Percentiles rank a stretch among this genome's conserved stretches.
Conservation (phyloP, 2,888 invertebrate species). For the Cataglyphis cursor region DNA sequence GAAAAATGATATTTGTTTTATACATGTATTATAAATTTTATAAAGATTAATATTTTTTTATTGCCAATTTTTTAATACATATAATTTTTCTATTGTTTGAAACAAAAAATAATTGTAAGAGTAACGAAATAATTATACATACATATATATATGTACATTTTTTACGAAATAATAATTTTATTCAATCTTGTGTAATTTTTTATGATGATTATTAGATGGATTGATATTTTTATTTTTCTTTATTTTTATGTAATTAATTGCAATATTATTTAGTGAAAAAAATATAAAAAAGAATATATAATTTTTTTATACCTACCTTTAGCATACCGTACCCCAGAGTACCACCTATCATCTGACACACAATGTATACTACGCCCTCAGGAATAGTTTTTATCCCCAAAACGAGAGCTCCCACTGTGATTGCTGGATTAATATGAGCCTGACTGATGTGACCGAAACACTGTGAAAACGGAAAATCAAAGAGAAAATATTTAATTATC, state of each 20-base stretch:
- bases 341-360: slow-evolving; percentile 83
- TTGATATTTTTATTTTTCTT: not conserved
- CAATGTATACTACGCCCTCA: slow-evolving; percentile 82
- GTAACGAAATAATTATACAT: not conserved
- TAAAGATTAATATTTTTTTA: not conserved
- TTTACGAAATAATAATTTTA: not conserved
- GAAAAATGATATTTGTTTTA: not conserved
- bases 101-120: not conserved
- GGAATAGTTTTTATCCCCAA: slow-evolving; percentile 83
- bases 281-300: not conserved
- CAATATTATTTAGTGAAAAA: slow-evolving; percentile 17
- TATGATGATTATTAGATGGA: not conserved
- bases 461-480: slow-evolving; percentile 77
- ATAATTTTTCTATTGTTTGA: not conserved
- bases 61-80: not conserved
- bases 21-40: not conserved
- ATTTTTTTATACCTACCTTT: slow-evolving; percentile 79
- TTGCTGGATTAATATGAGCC: slow-evolving; percentile 86
- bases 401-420: slow-evolving; percentile 84
- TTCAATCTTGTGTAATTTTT: not conserved
- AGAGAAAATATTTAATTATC: slow-evolving; percentile 8
- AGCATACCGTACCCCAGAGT: slow-evolving; percentile 84
- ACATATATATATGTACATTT: not conserved
- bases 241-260: not conserved
- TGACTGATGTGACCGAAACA: slow-evolving; percentile 86